Conservation (phyloP, 2,888 invertebrate species). For the Atethmia centrago region DNA sequence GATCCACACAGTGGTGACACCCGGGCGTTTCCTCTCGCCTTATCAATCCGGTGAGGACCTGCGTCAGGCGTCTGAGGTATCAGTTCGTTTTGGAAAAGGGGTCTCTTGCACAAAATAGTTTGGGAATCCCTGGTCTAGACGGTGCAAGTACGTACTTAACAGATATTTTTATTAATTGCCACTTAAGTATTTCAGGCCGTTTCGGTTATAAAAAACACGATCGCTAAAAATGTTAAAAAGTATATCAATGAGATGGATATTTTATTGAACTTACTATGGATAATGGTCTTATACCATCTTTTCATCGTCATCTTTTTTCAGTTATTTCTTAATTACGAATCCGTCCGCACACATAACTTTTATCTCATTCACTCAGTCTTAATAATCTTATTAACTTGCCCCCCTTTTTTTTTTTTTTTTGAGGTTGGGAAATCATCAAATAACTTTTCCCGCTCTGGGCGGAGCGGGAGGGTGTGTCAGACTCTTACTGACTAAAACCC, state of each 20-base stretch:
- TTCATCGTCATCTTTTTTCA: not conserved
- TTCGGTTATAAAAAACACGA: not conserved
- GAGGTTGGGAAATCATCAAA: too few relatives aligned
- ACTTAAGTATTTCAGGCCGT: not conserved
- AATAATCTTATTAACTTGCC: conserved; percentile 11
- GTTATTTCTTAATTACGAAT: not conserved
- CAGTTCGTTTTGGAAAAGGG: too few relatives aligned
- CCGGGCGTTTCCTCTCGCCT: too few relatives aligned
- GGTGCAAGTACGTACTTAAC: not conserved
- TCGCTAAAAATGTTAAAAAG: not conserved
- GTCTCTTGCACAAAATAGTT: too few relatives aligned
- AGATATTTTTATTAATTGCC: not conserved
- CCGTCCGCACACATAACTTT: not conserved
- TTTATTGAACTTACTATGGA: not conserved
- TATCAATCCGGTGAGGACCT: too few relatives aligned
- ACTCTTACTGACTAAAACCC: too few relatives aligned
- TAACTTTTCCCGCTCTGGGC: too few relatives aligned
- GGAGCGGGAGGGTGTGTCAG: too few relatives aligned
- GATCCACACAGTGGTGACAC: too few relatives aligned
- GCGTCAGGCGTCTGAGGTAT: too few relatives aligned
- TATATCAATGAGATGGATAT: not conserved
- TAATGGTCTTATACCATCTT: not conserved
- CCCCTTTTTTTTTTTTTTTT: too few relatives aligned
- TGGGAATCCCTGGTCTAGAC: conserved; percentile 29
- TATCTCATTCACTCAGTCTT: not conserved